Percentiles rank a stretch among this genome's conserved stretches.
These are phyloP conservation scores for Capitella teleta DNA, from an alignment of 1,140 invertebrate species.

Conservation along the genomic window DNA sequence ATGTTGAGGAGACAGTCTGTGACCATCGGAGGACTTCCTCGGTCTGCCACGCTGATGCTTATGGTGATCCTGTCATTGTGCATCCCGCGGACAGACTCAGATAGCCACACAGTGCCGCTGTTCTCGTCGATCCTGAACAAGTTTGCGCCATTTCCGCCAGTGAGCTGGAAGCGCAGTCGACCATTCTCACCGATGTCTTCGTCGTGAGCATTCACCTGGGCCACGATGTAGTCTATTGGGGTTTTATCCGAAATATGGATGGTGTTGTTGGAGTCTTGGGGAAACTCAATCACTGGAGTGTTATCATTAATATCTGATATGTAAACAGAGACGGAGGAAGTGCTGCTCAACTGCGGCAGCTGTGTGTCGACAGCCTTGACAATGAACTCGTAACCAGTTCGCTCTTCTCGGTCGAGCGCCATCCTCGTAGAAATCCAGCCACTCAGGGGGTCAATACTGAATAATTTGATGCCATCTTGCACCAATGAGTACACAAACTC, in stretches of 20 bases:
- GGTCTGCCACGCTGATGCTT: slow-evolving; percentile 4
- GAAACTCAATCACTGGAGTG: slow-evolving; percentile 58
- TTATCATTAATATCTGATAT: slow-evolving; percentile 81
- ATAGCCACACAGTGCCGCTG: slow-evolving; percentile 5
- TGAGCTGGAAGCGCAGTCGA: slow-evolving; percentile 62
- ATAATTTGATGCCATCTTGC: slow-evolving; percentile 2
- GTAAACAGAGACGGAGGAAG: slow-evolving; percentile 15
- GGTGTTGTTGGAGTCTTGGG: slow-evolving; percentile 1
- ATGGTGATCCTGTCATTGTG: slow-evolving; percentile 16
- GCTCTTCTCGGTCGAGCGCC: slow-evolving; percentile 69
- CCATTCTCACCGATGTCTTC: slow-evolving; percentile 81
- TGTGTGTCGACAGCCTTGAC: slow-evolving; percentile 81
- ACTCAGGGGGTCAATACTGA: slow-evolving; percentile 32
- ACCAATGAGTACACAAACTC: slow-evolving; percentile 1
- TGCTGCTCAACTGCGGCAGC: slow-evolving; percentile 43
- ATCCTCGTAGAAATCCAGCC: slow-evolving; percentile 54
- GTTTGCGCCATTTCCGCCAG: slow-evolving; percentile 62
- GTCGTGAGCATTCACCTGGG: slow-evolving; percentile 55
- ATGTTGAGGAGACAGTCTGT: background rate
- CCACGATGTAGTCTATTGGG: slow-evolving; percentile 4
- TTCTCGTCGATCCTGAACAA: slow-evolving; percentile 54
- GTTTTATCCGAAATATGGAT: background rate
- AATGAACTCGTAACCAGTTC: slow-evolving; percentile 73
- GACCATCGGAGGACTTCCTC: background rate
- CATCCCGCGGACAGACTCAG: background rate